These are phyloP conservation scores for Dermatophagoides farinae DNA, from an alignment of 1,140 invertebrate species.

Conservation along the genomic window DNA sequence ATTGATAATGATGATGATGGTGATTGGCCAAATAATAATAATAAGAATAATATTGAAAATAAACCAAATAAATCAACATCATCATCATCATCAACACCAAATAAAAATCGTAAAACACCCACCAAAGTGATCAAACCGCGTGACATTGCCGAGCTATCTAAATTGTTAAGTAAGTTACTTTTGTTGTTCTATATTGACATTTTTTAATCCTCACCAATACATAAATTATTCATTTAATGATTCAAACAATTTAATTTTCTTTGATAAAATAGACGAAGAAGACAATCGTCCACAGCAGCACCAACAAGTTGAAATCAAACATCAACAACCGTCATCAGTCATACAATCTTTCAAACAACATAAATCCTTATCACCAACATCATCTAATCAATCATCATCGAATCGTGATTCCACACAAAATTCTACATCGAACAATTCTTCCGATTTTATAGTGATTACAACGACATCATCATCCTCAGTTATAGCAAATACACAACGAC, in stretches of 20 bases:
- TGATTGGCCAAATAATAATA: too few species aligned
- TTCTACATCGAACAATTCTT: neutral
- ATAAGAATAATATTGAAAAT: too few species aligned
- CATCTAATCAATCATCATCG: neutral
- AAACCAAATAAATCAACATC: neutral
- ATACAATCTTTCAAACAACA: neutral
- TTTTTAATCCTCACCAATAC: neutral
- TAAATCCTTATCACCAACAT: neutral
- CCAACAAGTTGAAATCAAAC: too few species aligned
- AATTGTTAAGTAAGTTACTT: conserved; percentile 12
- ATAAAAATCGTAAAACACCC: neutral
- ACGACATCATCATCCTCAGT: neutral
- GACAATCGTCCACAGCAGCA: too few species aligned
- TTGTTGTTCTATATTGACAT: neutral
- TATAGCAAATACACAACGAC: neutral
- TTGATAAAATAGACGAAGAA: neutral
- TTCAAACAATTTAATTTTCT: too few species aligned
- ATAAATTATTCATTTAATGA: neutral
- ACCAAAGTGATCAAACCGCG: conserved; percentile 7
- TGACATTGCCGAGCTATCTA: conserved; percentile 15
- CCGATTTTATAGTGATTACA: conserved; percentile 1
- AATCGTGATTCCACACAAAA: neutral
- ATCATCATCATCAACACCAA: neutral
- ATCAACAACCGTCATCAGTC: too few species aligned
- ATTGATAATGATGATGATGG: too few species aligned